Evolutionary conservation across 2,113 vertebrate genomes (phyloP).

Genomic region (Dinomys branickii): DNA sequence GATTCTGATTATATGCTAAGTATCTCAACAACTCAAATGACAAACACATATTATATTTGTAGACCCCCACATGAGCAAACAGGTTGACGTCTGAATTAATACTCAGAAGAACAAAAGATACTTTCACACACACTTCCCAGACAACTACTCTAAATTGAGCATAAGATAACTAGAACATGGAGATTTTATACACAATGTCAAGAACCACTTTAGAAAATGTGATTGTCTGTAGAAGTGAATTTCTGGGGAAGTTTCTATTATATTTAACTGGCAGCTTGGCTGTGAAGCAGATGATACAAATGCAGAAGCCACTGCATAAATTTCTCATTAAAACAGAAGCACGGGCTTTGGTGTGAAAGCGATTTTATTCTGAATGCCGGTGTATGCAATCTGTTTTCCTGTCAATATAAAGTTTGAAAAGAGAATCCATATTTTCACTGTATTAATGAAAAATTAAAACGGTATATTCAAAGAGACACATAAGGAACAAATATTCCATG

Average conservation of each 20-base stretch:
- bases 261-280: slow-evolving; percentile 63
- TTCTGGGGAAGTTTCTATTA: slow-evolving; percentile 54
- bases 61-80: neutral
- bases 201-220: slow-evolving; percentile 63
- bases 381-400: neutral
- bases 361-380: slow-evolving; percentile 19
- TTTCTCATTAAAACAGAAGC: slow-evolving; percentile 73
- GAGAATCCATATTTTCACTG: neutral
- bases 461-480: neutral
- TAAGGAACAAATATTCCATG: neutral
- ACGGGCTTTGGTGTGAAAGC: slow-evolving; percentile 55
- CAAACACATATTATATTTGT: slow-evolving; percentile 21
- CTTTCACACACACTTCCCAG: neutral
- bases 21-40: neutral
- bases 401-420: slow-evolving; percentile 16
- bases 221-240: slow-evolving; percentile 17
- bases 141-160: neutral
- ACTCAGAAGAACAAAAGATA: slow-evolving; percentile 11
- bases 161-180: slow-evolving; percentile 32
- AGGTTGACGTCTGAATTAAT: slow-evolving; percentile 40
- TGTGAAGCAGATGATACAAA: slow-evolving; percentile 49
- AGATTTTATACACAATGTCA: slow-evolving; percentile 44
- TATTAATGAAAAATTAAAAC: slow-evolving; percentile 26
- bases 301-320: slow-evolving; percentile 60
- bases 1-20: neutral